Evolutionary conservation across 2,797 vertebrate genomes (phyloP).

Genomic region (Megalops cyprinoides): DNA sequence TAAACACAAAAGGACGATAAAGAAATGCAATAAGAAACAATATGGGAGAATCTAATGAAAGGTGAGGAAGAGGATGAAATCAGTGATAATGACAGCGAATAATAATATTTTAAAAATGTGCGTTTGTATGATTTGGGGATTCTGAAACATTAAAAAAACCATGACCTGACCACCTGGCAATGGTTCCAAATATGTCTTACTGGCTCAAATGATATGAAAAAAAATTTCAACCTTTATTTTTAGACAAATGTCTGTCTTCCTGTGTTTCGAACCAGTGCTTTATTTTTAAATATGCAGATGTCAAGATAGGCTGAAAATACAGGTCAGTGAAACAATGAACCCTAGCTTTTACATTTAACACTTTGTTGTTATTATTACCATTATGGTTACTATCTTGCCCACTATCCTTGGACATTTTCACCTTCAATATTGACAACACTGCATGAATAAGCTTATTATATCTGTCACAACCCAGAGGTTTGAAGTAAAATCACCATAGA

Average conservation of each 20-base stretch:
- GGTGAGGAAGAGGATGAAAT: background rate
- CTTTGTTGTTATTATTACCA: too few species aligned
- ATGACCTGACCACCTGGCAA: background rate
- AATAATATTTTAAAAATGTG: conserved; percentile 23
- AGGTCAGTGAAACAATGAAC: too few species aligned
- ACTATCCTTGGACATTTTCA: too few species aligned
- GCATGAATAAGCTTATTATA: background rate
- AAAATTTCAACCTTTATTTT: too few species aligned
- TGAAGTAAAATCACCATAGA: background rate
- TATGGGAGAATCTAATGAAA: conserved; percentile 17
- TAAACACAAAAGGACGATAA: conserved; percentile 47
- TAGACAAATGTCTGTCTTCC: too few species aligned
- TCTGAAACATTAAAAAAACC: conserved; percentile 4
- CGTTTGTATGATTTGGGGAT: conserved; percentile 25
- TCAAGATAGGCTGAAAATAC: too few species aligned
- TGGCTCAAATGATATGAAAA: too few species aligned
- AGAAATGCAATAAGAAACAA: conserved; percentile 47
- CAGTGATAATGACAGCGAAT: conserved; percentile 43
- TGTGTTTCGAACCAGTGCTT: too few species aligned
- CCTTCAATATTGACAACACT: too few species aligned
- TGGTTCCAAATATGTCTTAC: too few species aligned
- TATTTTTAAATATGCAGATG: background rate
- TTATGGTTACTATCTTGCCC: too few species aligned
- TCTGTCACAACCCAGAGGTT: background rate
- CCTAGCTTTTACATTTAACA: too few species aligned